A percentile compares a stretch with the other conserved stretches of the same genome.
These are phyloP conservation scores for Callinectes sapidus DNA, from an alignment of 2,888 invertebrate genomes.

Conservation along the genomic window DNA sequence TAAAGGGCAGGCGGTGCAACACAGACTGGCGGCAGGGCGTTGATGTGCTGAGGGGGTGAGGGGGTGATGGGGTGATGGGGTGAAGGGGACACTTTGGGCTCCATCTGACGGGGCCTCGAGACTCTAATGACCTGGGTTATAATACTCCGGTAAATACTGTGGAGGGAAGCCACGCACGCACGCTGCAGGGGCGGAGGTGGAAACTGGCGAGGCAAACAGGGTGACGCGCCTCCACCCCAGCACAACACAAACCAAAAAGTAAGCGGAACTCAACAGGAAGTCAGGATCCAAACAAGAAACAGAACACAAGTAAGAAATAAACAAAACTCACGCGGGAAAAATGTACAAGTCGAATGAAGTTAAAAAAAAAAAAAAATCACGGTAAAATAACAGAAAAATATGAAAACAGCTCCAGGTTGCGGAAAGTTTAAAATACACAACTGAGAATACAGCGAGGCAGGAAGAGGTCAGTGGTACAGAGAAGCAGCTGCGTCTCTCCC, in stretches of 20 bases:
- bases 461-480: not conserved
- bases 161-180: not conserved
- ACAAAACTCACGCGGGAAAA: not conserved
- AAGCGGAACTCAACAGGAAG: no score
- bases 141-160: constrained; percentile 10
- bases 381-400: not conserved
- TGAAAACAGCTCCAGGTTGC: not conserved
- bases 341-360: not conserved
- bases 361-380: not conserved
- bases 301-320: no score
- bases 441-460: not conserved
- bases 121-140: not conserved
- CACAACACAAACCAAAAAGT: not conserved
- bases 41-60: constrained; percentile 1
- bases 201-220: not conserved
- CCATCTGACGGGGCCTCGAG: not conserved
- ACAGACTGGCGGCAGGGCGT: not conserved
- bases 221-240: not conserved
- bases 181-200: not conserved
- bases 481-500: not conserved
- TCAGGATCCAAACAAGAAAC: no score
- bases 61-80: no score
- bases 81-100: constrained; percentile 1
- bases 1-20: not conserved
- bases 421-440: not conserved